Base-by-base conservation (phyloP, 2,888 invertebrate species). In the Poecilus cupreus region DNA sequence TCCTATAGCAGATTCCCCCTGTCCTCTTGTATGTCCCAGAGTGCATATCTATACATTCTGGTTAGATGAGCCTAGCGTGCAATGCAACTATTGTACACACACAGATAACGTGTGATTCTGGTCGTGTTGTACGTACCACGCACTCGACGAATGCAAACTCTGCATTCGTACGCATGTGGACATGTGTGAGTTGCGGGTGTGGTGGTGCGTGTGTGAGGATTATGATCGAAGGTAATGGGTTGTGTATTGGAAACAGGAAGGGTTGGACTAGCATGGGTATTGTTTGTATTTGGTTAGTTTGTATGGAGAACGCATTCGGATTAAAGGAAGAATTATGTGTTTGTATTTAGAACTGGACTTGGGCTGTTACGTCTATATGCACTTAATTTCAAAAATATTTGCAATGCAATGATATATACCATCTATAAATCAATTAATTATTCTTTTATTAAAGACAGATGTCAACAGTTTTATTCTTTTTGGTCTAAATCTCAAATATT, bases 191-290 rank as follows among this genome's bases (percentile, higher is more conserved):
- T n/a, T 70, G 39, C 10, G 70, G 10, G 24, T 64, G 68, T 22
- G 26, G 18, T 1, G 11, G 72, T 46, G 3, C 22, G 11, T 32
- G 75, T 18, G 75, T 22, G 49, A 24, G 72, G 70, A 22, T 32
- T 74, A 32, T 51, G 60, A 43, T 60, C 24, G 60, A 24, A 60
- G 60, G 60, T 60, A 60, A 60, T 39, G 18, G 39, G 16, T 5
- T 54, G 54, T 6, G 54, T 37, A 43, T 70, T 60, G 60, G 60
- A 60, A 60, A 60, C 24, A 60, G 60, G 60, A 60, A 60, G 60
- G 60, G 57, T n/a, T 24, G 0, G 24, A 22, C 60, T 60, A 26
- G 26, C 60, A 60, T 22, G n/a, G n/a, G 13, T 26, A 60, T 22
- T 60, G 60, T 60, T 60, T 60, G 24, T n/a, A n/a, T 11, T n/a